These are phyloP conservation scores for Drosophila suzukii DNA, from an alignment of 1,140 invertebrate genomes.

Conservation along the genomic window DNA sequence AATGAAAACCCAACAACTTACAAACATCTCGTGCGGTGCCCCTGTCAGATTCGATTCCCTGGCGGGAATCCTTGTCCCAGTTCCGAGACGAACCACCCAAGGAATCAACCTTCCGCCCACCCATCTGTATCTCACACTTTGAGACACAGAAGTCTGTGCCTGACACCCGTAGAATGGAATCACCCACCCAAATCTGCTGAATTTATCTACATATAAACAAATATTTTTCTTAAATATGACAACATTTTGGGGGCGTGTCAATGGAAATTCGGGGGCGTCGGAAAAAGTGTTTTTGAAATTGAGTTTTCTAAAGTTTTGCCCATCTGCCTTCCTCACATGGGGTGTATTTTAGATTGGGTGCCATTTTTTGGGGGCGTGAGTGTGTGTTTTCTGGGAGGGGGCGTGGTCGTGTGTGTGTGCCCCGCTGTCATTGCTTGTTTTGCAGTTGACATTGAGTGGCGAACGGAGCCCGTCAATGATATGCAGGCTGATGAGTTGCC, in stretches of 20 bases:
- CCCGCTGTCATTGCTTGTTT: constrained; percentile 77
- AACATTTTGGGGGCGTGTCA: constrained; percentile 68
- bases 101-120: constrained; percentile 14
- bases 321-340: constrained; percentile 17
- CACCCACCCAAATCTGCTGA: constrained; percentile 32
- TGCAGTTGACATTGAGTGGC: constrained; percentile 80
- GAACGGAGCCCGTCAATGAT: constrained; percentile 66
- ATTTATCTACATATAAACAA: constrained; percentile 81
- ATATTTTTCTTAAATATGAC: constrained; percentile 81
- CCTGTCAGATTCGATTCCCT: constrained; percentile 32
- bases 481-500: constrained; percentile 63
- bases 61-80: constrained; percentile 38
- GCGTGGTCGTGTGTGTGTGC: constrained; percentile 55
- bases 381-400: constrained; percentile 18
- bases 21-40: constrained; percentile 59
- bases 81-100: constrained; percentile 27
- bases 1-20: constrained; percentile 78
- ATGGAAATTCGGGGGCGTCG: constrained; percentile 52
- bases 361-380: constrained; percentile 19
- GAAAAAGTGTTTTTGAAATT: constrained; percentile 68
- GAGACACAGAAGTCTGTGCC: constrained; percentile 44
- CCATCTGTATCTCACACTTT: constrained; percentile 26
- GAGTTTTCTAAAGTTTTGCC: constrained; percentile 73
- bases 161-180: constrained; percentile 62
- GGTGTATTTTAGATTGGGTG: constrained; percentile 30